These are phyloP conservation scores for Cyrtonyx montezumae DNA, from an alignment of 2,113 vertebrate species.

Conservation along the genomic window DNA sequence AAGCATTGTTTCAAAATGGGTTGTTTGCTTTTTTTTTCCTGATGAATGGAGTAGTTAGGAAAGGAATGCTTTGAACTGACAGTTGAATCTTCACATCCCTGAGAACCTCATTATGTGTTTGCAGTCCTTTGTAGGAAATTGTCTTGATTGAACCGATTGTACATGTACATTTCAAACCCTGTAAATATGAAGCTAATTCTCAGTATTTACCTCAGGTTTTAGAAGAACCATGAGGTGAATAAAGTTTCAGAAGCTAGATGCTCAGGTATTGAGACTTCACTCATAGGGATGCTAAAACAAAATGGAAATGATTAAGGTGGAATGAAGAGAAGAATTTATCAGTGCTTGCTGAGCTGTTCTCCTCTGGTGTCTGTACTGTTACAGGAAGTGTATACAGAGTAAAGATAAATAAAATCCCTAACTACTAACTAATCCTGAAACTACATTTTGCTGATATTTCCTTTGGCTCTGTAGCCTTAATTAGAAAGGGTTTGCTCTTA, in stretches of 20 bases:
- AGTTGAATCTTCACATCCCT: conserved; percentile 15
- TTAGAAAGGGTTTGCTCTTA: neutral
- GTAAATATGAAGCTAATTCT: conserved; percentile 9
- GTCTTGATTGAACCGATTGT: neutral
- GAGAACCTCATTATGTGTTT: conserved; percentile 35
- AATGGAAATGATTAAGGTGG: conserved; percentile 9
- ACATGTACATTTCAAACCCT: neutral
- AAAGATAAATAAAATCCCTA: neutral
- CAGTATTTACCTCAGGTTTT: neutral
- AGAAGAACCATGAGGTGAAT: neutral
- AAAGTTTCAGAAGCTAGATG: neutral
- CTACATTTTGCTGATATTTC: neutral
- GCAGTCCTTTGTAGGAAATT: neutral
- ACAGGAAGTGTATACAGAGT: neutral
- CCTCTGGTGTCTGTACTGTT: neutral
- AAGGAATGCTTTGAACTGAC: conserved; percentile 18
- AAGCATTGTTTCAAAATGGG: conserved; percentile 21
- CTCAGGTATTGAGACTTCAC: neutral
- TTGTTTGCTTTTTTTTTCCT: neutral
- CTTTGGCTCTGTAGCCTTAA: neutral
- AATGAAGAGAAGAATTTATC: conserved; percentile 27
- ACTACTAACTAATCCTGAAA: too few relatives aligned
- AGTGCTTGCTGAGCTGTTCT: neutral
- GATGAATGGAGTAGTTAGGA: neutral
- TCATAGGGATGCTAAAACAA: neutral